Evolutionary conservation across 2,113 vertebrate species (phyloP).

Genomic region (Spheniscus mendiculus): DNA sequence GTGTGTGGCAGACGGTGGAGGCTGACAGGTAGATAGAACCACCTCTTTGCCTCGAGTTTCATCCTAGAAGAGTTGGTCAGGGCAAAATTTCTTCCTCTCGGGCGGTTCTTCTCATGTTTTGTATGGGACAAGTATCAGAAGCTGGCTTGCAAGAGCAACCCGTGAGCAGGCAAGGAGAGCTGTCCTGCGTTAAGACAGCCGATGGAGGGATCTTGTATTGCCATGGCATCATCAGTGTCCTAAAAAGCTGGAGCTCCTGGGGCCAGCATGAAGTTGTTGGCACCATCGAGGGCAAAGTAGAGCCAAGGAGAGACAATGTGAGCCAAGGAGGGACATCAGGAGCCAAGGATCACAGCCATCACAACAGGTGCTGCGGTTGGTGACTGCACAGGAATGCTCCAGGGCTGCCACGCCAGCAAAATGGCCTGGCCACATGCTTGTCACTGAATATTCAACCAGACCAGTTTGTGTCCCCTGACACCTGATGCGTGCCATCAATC

Average conservation of each 20-base stretch:
- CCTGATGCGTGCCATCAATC: neutral
- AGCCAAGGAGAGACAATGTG: neutral
- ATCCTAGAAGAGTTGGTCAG: neutral
- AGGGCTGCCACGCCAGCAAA: neutral
- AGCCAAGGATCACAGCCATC: neutral
- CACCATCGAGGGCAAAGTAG: neutral
- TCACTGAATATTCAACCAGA: neutral
- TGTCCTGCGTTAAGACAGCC: neutral
- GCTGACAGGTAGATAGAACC: neutral
- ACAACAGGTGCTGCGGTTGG: neutral
- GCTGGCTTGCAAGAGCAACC: accelerated
- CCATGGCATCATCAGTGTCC: accelerated
- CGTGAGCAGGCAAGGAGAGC: accelerated
- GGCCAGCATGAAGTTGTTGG: neutral
- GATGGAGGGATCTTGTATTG: neutral
- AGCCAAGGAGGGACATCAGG: neutral
- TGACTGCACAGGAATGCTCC: neutral
- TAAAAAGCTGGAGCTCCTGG: neutral
- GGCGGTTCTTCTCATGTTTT: neutral
- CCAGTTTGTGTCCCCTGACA: neutral
- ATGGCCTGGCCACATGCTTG: neutral
- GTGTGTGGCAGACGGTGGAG: neutral
- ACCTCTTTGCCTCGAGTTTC: neutral
- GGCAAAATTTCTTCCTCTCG: neutral
- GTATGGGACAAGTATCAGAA: neutral